Percentiles rank a stretch among this genome's conserved stretches.
These are phyloP conservation scores for Leptatherina wallacei DNA, from an alignment of 2,797 vertebrate species.

Conservation along the genomic window DNA sequence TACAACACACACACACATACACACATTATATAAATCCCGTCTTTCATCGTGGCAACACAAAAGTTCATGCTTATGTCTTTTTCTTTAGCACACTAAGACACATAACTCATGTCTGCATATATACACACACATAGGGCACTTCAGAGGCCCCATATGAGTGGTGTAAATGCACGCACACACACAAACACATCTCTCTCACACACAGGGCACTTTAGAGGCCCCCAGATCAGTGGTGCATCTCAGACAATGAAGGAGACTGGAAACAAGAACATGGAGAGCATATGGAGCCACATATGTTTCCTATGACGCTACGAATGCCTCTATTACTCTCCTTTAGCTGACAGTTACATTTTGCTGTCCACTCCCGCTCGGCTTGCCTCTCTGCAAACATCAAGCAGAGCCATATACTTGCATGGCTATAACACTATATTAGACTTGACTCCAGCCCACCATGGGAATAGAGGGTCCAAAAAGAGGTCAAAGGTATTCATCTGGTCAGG, in stretches of 20 bases:
- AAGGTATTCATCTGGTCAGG: constrained; percentile 69
- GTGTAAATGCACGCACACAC: constrained; percentile 47
- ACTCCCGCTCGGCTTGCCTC: constrained; percentile 65
- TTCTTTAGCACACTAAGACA: constrained; percentile 40
- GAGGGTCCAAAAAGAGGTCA: constrained; percentile 72
- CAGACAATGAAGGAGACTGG: constrained; percentile 77
- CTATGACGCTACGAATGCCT: constrained; percentile 80
- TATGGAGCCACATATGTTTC: constrained; percentile 86
- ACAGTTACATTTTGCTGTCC: constrained; percentile 81
- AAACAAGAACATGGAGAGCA: constrained; percentile 76
- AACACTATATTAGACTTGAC: constrained; percentile 76
- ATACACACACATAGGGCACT: constrained; percentile 51
- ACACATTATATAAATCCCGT: constrained; percentile 37
- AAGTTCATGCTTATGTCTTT: constrained; percentile 41
- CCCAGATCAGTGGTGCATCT: constrained; percentile 79
- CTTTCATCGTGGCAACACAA: constrained; percentile 41
- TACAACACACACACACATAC: constrained; percentile 8
- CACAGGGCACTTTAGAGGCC: constrained; percentile 73
- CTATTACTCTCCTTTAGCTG: constrained; percentile 84
- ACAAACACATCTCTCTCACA: constrained; percentile 38
- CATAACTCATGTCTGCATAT: constrained; percentile 61
- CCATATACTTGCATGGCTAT: constrained; percentile 65
- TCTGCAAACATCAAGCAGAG: constrained; percentile 68
- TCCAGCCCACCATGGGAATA: constrained; percentile 63
- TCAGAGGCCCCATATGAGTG: constrained; percentile 67